phyloP scores from a whole-genome alignment of 1,140 invertebrate species.

The Archivesica marissinica region DNA sequence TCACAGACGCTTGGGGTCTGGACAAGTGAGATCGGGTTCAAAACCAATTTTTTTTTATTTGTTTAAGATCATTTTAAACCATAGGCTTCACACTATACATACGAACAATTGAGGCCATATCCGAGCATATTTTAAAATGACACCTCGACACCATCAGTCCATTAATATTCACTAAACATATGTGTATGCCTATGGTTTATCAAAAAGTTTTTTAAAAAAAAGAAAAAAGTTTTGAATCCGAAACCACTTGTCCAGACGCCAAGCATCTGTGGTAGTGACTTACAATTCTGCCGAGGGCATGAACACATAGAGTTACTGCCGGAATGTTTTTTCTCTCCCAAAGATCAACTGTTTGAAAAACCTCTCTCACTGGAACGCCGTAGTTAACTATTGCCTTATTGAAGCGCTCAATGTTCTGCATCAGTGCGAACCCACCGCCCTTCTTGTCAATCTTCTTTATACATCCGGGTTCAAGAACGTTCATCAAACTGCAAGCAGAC shows the following conservation, averaged over 20 bases:
- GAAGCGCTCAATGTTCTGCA: slow-evolving; percentile 97
- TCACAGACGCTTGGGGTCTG: too few relatives aligned
- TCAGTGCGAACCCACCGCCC: slow-evolving; percentile 96
- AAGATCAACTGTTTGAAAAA: slow-evolving; percentile 97
- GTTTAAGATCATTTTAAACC: too few relatives aligned
- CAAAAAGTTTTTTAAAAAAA: neutral
- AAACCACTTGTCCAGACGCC: too few relatives aligned
- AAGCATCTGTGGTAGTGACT: too few relatives aligned
- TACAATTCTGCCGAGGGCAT: slow-evolving; percentile 94
- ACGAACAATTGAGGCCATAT: too few relatives aligned
- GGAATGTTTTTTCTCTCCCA: slow-evolving; percentile 97
- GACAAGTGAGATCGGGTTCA: too few relatives aligned
- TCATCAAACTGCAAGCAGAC: slow-evolving; percentile 90
- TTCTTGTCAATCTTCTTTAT: slow-evolving; percentile 94
- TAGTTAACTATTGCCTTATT: slow-evolving; percentile 92
- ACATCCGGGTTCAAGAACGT: slow-evolving; percentile 92
- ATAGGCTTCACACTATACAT: too few relatives aligned
- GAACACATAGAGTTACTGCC: slow-evolving; percentile 93
- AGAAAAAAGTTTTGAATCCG: too few relatives aligned
- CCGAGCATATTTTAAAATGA: too few relatives aligned
- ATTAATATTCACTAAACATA: neutral
- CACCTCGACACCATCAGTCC: too few relatives aligned
- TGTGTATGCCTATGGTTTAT: neutral
- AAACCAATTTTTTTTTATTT: too few relatives aligned
- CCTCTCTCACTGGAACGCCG: slow-evolving; percentile 94